Conservation (phyloP, 2,888 invertebrate genomes). For the Sipha maydis region DNA sequence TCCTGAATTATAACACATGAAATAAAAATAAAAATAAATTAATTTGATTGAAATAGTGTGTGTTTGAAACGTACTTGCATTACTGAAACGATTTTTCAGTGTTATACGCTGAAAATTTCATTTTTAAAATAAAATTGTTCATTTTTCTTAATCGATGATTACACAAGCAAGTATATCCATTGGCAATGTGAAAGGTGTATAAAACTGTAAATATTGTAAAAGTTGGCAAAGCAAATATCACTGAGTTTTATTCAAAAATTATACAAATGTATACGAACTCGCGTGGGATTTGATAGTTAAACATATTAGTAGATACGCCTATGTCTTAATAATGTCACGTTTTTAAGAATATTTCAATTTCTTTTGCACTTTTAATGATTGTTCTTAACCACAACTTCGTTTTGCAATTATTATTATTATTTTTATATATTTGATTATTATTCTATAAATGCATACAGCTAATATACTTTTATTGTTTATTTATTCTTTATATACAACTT, state of each 20-base stretch:
- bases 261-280: neutral
- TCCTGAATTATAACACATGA: too few species aligned
- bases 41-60: too few species aligned
- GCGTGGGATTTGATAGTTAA: neutral
- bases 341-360: slow-evolving; percentile 18
- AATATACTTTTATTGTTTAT: neutral
- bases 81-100: too few species aligned
- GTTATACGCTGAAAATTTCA: too few species aligned
- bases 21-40: too few species aligned
- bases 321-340: neutral
- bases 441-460: neutral
- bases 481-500: neutral
- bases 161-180: too few species aligned
- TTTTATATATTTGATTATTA: neutral
- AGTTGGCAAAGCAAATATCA: neutral
- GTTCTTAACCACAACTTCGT: slow-evolving; percentile 20
- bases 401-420: slow-evolving; percentile 32
- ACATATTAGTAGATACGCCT: neutral
- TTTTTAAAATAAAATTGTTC: too few species aligned
- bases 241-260: slow-evolving; percentile 3
- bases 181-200: too few species aligned
- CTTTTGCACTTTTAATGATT: slow-evolving; percentile 19
- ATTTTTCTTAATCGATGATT: too few species aligned
- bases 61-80: too few species aligned
- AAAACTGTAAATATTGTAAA: neutral